phyloP scores from a whole-genome alignment of 2,113 vertebrate species.

The Calonectris borealis region DNA sequence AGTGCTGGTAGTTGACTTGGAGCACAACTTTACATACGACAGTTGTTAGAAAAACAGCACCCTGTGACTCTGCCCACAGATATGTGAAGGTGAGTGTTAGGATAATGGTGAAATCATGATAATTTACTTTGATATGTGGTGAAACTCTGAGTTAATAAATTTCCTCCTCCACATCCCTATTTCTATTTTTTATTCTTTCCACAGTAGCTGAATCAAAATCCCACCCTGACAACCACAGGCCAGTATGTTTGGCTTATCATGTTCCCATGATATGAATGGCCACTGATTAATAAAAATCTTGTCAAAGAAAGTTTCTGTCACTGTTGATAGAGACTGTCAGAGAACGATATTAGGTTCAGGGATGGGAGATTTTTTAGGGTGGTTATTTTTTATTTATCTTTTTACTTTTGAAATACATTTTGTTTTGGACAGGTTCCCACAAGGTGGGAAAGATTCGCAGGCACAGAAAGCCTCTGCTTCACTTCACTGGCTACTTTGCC shows the following conservation, averaged over 20 bases:
- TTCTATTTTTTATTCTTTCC: not conserved
- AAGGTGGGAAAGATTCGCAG: not conserved
- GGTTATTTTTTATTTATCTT: not conserved
- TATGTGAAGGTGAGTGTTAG: not conserved
- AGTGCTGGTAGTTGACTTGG: not conserved
- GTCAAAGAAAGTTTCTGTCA: slow-evolving; percentile 45
- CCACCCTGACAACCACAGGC: not conserved
- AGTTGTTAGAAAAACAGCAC: not conserved
- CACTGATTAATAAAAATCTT: slow-evolving; percentile 60
- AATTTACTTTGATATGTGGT: not conserved
- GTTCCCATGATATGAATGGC: not conserved
- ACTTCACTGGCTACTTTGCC: not conserved
- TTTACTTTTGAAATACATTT: not conserved
- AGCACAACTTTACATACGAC: not conserved
- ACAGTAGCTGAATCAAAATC: not conserved
- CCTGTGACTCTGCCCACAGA: not conserved
- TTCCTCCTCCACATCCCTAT: not conserved
- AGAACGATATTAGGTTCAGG: not conserved
- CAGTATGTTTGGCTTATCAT: slow-evolving; percentile 26
- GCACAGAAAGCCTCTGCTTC: not conserved
- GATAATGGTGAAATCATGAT: not conserved
- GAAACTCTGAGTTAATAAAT: not conserved
- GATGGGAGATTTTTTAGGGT: not conserved
- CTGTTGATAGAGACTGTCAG: not conserved
- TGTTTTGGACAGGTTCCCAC: not conserved